phyloP scores from a whole-genome alignment of 2,797 vertebrate species.

The Tiaroga cobitis region DNA sequence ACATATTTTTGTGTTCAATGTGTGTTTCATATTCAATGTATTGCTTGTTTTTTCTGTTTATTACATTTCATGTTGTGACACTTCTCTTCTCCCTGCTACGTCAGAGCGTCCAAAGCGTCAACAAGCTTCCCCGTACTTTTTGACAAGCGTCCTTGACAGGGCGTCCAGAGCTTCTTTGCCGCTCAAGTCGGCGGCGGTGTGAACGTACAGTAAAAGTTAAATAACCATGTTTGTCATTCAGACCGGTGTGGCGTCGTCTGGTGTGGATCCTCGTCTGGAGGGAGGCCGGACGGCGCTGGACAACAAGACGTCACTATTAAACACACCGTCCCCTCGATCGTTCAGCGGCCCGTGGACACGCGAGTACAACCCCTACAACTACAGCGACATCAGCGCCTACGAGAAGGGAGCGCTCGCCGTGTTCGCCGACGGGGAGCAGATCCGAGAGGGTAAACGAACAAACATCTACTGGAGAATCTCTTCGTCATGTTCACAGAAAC shows the following conservation, averaged over 20 bases:
- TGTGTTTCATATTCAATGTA: too few relatives aligned
- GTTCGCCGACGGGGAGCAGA: slow-evolving; percentile 86
- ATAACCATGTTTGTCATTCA: slow-evolving; percentile 57
- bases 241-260: slow-evolving; percentile 78
- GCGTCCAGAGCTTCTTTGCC: too few relatives aligned
- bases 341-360: slow-evolving; percentile 85
- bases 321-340: slow-evolving; percentile 88
- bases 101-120: too few relatives aligned
- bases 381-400: slow-evolving; percentile 83
- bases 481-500: background rate
- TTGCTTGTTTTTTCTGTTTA: too few relatives aligned
- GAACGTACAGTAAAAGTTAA: too few relatives aligned
- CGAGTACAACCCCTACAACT: slow-evolving; percentile 92
- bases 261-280: slow-evolving; percentile 80
- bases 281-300: slow-evolving; percentile 90
- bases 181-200: too few relatives aligned
- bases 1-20: too few relatives aligned
- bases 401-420: slow-evolving; percentile 86
- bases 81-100: too few relatives aligned
- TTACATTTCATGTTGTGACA: too few relatives aligned
- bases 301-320: slow-evolving; percentile 95
- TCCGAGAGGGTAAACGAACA: slow-evolving; percentile 81
- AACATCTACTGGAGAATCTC: background rate
- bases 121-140: too few relatives aligned
- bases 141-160: too few relatives aligned